These are phyloP conservation scores for Serranus cabrilla DNA, from an alignment of 2,797 vertebrate species.

Conservation along the genomic window DNA sequence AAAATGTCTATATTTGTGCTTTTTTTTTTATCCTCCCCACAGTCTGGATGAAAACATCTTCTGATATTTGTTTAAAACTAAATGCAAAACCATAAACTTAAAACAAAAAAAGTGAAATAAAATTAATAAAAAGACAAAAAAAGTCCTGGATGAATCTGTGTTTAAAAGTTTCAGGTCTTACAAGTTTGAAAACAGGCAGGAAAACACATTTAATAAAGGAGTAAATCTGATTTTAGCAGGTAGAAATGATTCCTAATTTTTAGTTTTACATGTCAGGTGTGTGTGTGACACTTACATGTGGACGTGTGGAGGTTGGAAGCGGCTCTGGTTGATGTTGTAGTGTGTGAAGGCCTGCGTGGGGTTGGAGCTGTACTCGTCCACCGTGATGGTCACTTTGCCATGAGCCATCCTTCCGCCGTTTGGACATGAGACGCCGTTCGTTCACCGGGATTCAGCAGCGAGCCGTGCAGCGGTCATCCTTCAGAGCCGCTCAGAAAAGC, in stretches of 20 bases:
- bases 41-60: not conserved
- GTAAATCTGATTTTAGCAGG: not conserved
- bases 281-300: constrained; percentile 91
- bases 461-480: constrained; percentile 88
- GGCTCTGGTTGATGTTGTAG: constrained; percentile 99
- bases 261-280: not conserved
- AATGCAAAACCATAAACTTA: not conserved
- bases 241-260: too few species aligned
- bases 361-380: constrained; percentile 99
- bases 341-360: constrained; percentile 98
- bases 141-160: not conserved
- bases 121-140: not conserved
- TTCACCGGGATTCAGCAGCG: constrained; percentile 91
- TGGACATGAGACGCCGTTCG: constrained; percentile 92
- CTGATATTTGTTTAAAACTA: constrained; percentile 1
- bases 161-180: not conserved
- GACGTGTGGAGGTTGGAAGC: constrained; percentile 97
- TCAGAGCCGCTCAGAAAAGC: constrained; percentile 74
- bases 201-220: too few species aligned
- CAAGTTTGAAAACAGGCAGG: too few species aligned
- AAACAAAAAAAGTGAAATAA: not conserved
- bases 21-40: not conserved
- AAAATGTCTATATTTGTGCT: not conserved
- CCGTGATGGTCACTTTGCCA: constrained; percentile 97
- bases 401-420: constrained; percentile 96